A percentile compares a stretch with the other conserved stretches of the same genome.
These are phyloP conservation scores for Nestor notabilis DNA, from an alignment of 2,113 vertebrate species.

Conservation along the genomic window DNA sequence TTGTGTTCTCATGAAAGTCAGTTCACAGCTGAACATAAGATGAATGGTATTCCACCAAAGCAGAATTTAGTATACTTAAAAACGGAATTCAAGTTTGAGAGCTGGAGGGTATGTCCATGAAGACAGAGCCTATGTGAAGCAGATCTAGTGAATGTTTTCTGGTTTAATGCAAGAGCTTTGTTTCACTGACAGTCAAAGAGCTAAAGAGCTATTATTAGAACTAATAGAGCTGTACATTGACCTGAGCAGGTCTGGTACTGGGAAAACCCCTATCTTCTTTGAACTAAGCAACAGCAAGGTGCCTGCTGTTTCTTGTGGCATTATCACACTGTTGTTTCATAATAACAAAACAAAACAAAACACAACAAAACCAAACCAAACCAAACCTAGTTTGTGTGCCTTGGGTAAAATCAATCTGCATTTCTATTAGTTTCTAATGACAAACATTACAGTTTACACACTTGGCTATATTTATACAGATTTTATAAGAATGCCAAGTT, in stretches of 20 bases:
- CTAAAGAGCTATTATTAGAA: not conserved
- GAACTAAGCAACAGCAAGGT: not conserved
- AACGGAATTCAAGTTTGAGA: not conserved
- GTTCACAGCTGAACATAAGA: not conserved
- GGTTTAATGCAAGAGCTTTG: not conserved
- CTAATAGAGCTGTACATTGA: not conserved
- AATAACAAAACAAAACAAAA: not conserved
- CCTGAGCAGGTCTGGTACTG: not conserved
- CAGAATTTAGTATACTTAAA: not conserved
- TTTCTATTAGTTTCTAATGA: conserved; percentile 40
- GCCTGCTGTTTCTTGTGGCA: not conserved
- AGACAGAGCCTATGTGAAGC: not conserved
- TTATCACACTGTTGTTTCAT: not conserved
- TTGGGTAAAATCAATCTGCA: conserved; percentile 32
- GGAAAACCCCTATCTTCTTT: not conserved
- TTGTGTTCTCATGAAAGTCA: not conserved
- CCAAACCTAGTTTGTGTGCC: not conserved
- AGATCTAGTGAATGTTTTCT: not conserved
- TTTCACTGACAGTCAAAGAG: not conserved
- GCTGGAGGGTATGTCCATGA: not conserved
- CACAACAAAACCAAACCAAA: too few relatives aligned
- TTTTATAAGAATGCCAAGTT: conserved; percentile 18
- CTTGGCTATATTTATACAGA: not conserved
- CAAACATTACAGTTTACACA: conserved; percentile 10
- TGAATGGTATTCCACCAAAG: not conserved